Percentiles rank a stretch among this genome's conserved stretches.
phyloP scores from a whole-genome alignment of 2,888 invertebrate genomes.

The Maniola hyperantus region DNA sequence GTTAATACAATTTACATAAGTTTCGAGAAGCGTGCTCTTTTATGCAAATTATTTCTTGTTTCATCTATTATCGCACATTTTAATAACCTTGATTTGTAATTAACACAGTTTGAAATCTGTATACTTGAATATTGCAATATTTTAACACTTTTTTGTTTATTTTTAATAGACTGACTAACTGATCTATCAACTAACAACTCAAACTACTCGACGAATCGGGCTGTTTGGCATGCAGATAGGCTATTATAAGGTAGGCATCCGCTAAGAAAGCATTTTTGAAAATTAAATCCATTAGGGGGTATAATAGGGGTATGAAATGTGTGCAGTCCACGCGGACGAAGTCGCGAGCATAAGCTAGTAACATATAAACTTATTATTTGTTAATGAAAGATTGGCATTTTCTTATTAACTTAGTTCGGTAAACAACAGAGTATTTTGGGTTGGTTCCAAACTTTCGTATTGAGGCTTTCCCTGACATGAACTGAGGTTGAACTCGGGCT shows the following conservation, averaged over 20 bases:
- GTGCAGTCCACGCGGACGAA: too few relatives aligned
- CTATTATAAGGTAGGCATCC: too few relatives aligned
- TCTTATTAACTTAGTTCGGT: slow-evolving; percentile 9
- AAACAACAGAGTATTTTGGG: slow-evolving; percentile 23
- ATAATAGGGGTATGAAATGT: too few relatives aligned
- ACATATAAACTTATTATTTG: too few relatives aligned
- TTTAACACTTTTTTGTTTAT: slow-evolving; percentile 30
- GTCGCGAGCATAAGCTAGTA: too few relatives aligned
- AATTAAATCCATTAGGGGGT: too few relatives aligned
- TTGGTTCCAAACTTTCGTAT: slow-evolving; percentile 45
- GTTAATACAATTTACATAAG: slow-evolving; percentile 54
- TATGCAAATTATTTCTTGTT: slow-evolving; percentile 64
- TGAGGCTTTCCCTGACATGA: slow-evolving; percentile 42
- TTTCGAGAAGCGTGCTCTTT: slow-evolving; percentile 59
- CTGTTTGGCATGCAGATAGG: too few relatives aligned
- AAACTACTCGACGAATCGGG: too few relatives aligned
- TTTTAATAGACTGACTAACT: background rate
- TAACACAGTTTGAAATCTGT: slow-evolving; percentile 58
- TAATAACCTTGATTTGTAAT: slow-evolving; percentile 65
- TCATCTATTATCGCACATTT: slow-evolving; percentile 56
- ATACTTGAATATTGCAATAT: slow-evolving; percentile 45
- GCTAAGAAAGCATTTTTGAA: too few relatives aligned
- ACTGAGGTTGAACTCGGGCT: slow-evolving; percentile 38
- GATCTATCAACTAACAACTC: too few relatives aligned
- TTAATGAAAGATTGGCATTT: background rate